Evolutionary conservation across 2,888 invertebrate genomes (phyloP), one percentile per base, ranked within the genome.

Genomic region (Melanostoma mellinum): DNA sequence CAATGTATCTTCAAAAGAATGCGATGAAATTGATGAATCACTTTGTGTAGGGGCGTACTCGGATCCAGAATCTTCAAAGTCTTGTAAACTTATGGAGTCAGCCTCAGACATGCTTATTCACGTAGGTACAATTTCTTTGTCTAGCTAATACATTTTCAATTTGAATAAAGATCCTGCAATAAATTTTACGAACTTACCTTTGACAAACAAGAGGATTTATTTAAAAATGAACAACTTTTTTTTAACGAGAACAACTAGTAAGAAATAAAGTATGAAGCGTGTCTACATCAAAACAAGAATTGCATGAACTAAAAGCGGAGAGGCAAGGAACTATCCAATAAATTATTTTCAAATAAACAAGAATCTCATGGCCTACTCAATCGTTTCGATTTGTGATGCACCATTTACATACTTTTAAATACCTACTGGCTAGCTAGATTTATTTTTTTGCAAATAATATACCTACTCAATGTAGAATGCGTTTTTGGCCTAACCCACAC

Each of bases 21-120:
- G 20, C 20, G 20, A 20, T 20, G 20, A 20, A 20, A 56, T 9
- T 56, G 40, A 40, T 5, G 30, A 56, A 40, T 0, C 1, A 32
- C 40, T 56, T 20, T 20, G 55, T 56, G 55, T 56, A 30, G 20
- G 55, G 30, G 20, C 33, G 4, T 52, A 52, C 33, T 52, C 20
- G 20, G 10, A 56, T 56, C 55, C 55, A 56, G 38, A 56, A 56
- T 56, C 38, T 56, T 56, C 38, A 32, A n/a, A n/a, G 4, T 50
- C 10, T 48, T 48, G 48, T 48, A 48, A 55, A 32, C 53, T 55
- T 6, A 36, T 10, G 10, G 53, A 55, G 53, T 36, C 53, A 35
- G 36, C 5, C 36, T 36, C 53, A 55, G 10, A 55, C 53, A 55
- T n/a, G 10, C 20, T 55, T 9, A 9, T 52, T 35, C n/a, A 38